Conservation (phyloP, 2,888 invertebrate genomes). For the Creontiades dilutus region DNA sequence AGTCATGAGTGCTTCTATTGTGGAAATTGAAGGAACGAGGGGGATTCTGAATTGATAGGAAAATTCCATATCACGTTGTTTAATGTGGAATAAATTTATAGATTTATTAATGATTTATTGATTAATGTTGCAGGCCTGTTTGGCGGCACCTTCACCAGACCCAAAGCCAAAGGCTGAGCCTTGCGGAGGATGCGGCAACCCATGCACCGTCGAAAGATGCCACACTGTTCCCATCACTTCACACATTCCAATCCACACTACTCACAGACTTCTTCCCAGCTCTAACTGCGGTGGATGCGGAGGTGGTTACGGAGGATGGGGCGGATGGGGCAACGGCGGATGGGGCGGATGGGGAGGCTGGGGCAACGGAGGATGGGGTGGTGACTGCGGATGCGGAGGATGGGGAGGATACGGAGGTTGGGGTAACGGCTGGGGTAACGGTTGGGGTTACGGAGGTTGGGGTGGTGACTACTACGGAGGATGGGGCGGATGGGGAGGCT, state of each 20-base stretch:
- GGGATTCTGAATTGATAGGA: too few relatives aligned
- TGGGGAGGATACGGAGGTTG: conserved; percentile 26
- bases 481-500: neutral
- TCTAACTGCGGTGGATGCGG: conserved; percentile 1
- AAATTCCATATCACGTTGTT: too few relatives aligned
- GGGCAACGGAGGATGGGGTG: conserved; percentile 12
- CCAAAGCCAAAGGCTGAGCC: conserved; percentile 33
- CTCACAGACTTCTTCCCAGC: conserved; percentile 43
- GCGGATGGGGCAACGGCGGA: conserved; percentile 17
- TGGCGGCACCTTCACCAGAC: neutral
- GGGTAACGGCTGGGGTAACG: conserved; percentile 26
- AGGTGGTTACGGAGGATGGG: neutral
- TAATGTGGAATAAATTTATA: neutral
- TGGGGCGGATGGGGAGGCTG: neutral
- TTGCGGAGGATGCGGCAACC: conserved; percentile 32
- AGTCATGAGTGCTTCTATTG: too few relatives aligned
- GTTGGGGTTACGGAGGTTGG: conserved; percentile 11
- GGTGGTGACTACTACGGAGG: conserved; percentile 33
- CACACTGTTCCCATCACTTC: conserved; percentile 57
- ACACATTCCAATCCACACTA: conserved; percentile 45
- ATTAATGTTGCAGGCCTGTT: conserved; percentile 6
- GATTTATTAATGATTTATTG: neutral
- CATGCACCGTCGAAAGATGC: conserved; percentile 31
- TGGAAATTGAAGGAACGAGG: too few relatives aligned
- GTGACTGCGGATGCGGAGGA: conserved; percentile 7